These are phyloP conservation scores for Botia almorhae DNA, from an alignment of 2,797 vertebrate species.

Conservation along the genomic window DNA sequence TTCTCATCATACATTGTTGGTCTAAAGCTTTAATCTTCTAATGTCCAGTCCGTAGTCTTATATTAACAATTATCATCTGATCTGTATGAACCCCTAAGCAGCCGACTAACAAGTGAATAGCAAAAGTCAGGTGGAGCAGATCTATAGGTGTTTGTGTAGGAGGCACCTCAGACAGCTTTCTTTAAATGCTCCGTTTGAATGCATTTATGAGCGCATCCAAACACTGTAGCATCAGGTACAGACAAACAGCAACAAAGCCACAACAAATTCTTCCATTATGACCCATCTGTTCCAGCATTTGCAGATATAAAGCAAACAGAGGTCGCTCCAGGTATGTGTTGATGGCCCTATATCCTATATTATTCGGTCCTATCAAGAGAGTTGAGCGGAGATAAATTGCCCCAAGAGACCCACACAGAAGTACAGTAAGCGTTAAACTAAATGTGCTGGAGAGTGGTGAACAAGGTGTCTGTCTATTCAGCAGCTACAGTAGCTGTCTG, in stretches of 20 bases:
- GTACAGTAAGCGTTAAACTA: constrained; percentile 71
- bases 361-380: constrained; percentile 75
- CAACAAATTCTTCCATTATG: constrained; percentile 48
- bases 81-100: constrained; percentile 7
- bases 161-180: constrained; percentile 10
- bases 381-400: constrained; percentile 76
- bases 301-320: constrained; percentile 73
- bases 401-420: constrained; percentile 69
- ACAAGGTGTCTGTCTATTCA: constrained; percentile 78
- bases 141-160: constrained; percentile 20
- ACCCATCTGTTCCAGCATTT: constrained; percentile 73
- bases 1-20: neutral
- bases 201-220: constrained; percentile 56
- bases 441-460: constrained; percentile 72
- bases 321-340: constrained; percentile 75
- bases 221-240: constrained; percentile 49
- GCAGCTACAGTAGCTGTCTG: constrained; percentile 72
- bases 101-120: neutral
- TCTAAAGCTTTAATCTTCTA: neutral
- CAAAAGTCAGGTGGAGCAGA: constrained; percentile 13
- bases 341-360: constrained; percentile 69
- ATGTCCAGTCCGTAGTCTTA: neutral
- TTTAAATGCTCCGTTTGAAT: constrained; percentile 31
- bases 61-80: neutral
- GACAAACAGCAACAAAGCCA: constrained; percentile 54